These are phyloP conservation scores for Psittacula derbiana DNA, from an alignment of 2,797 vertebrate genomes.

Conservation along the genomic window DNA sequence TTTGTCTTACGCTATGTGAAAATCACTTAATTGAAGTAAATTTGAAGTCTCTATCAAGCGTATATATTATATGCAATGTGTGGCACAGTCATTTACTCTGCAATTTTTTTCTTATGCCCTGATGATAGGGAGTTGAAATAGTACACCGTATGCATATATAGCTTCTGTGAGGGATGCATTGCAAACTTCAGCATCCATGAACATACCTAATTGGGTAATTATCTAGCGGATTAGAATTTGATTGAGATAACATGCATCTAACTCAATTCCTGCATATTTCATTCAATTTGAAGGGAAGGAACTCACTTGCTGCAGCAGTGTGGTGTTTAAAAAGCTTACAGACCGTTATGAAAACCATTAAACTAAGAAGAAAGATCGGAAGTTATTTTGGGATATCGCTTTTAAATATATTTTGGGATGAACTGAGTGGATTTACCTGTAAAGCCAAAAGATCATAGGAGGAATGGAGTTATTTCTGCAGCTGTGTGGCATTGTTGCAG, in stretches of 20 bases:
- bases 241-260: background rate
- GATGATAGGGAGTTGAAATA: background rate
- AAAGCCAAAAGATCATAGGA: background rate
- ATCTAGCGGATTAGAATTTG: background rate
- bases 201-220: background rate
- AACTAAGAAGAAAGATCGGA: background rate
- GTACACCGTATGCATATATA: background rate
- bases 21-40: background rate
- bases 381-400: background rate
- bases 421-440: background rate
- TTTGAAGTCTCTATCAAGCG: background rate
- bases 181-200: background rate
- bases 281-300: background rate
- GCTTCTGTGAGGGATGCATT: background rate
- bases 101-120: background rate
- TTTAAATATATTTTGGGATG: background rate
- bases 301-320: background rate
- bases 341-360: background rate
- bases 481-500: background rate
- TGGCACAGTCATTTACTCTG: background rate
- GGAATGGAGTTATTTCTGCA: background rate
- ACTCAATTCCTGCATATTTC: background rate
- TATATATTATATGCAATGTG: background rate
- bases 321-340: background rate
- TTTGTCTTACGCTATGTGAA: slow-evolving; percentile 4